A percentile compares a stretch with the other conserved stretches of the same genome.
Conservation (phyloP, 1,140 invertebrate genomes). For the Drosophila punjabiensis region DNA sequence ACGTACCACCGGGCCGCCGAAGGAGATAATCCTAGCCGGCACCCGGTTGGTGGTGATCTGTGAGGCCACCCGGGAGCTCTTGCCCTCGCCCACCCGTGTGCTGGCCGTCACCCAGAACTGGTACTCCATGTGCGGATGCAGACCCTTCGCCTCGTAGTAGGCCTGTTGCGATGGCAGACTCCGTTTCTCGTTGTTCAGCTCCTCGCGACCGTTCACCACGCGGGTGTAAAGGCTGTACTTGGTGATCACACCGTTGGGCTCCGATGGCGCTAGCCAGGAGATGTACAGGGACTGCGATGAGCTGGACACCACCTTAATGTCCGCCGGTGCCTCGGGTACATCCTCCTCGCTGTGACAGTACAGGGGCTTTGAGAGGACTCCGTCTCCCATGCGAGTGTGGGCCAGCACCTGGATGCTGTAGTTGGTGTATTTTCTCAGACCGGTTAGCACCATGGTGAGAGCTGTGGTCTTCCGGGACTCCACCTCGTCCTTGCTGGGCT, state of each 20-base stretch:
- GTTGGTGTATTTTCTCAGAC: conserved; percentile 92
- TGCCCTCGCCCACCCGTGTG: conserved; percentile 91
- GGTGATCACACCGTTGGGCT: conserved; percentile 92
- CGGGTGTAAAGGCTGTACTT: conserved; percentile 93
- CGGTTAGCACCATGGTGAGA: conserved; percentile 89
- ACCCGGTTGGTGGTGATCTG: conserved; percentile 87
- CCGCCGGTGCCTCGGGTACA: conserved; percentile 92
- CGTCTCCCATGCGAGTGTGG: conserved; percentile 93
- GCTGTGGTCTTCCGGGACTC: conserved; percentile 90
- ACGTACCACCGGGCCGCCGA: conserved; percentile 88
- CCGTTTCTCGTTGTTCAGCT: conserved; percentile 89
- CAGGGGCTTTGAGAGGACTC: conserved; percentile 89
- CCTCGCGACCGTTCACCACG: conserved; percentile 89
- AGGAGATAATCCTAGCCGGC: conserved; percentile 90
- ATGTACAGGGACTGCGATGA: conserved; percentile 91
- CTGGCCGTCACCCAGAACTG: conserved; percentile 93
- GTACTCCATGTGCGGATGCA: conserved; percentile 92
- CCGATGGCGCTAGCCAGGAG: conserved; percentile 91
- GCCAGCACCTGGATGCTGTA: conserved; percentile 94
- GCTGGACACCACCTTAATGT: conserved; percentile 93
- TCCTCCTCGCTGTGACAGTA: conserved; percentile 94
- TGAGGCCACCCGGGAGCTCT: conserved; percentile 89
- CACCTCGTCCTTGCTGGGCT: conserved; percentile 87
- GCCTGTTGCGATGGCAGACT: conserved; percentile 88
- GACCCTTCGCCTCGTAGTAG: conserved; percentile 88